phyloP scores from a whole-genome alignment of 2,888 invertebrate species.

The Hipparchia semele region DNA sequence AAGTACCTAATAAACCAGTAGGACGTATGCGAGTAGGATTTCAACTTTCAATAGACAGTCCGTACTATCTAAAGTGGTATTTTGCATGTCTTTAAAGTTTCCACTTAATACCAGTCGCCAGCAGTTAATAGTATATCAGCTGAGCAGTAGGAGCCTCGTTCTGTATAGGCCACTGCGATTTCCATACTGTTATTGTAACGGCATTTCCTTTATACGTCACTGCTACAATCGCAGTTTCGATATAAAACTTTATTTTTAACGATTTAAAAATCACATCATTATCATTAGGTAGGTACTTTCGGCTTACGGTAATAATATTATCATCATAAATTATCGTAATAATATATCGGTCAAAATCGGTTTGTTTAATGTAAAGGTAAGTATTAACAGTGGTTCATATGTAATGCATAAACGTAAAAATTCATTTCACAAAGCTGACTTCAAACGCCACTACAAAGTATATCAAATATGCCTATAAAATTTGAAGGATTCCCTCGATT shows the following conservation, averaged over 20 bases:
- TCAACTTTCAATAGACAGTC: neutral
- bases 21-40: no score
- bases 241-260: conserved; percentile 35
- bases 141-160: conserved; percentile 49
- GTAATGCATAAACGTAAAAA: no score
- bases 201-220: conserved; percentile 60
- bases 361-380: no score
- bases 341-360: no score
- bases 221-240: conserved; percentile 53
- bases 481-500: no score
- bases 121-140: conserved; percentile 62
- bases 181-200: conserved; percentile 69
- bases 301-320: neutral
- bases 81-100: conserved; percentile 61
- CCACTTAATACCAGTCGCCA: conserved; percentile 59
- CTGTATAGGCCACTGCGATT: conserved; percentile 59
- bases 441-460: no score
- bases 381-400: no score
- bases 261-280: conserved; percentile 30
- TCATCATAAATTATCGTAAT: neutral
- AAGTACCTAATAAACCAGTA: no score
- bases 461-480: no score
- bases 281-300: conserved; percentile 2
- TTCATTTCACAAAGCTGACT: no score
- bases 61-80: conserved; percentile 24